Conservation (phyloP, 2,797 vertebrate species). For the Neosilurus hyrtlii region DNA sequence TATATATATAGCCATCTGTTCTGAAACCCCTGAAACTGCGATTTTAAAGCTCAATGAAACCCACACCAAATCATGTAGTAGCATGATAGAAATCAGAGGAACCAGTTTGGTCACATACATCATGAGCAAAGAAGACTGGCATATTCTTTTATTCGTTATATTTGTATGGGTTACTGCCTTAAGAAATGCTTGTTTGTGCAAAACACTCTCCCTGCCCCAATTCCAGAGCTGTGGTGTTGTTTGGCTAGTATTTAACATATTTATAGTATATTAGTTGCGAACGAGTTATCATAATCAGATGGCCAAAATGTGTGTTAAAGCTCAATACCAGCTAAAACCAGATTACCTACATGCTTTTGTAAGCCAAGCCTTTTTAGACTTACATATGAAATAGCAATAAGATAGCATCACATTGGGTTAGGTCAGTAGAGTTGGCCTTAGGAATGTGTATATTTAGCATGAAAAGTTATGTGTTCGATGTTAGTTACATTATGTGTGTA, state of each 20-base stretch:
- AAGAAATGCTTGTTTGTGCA: background rate
- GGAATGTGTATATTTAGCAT: background rate
- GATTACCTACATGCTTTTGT: slow-evolving; percentile 12
- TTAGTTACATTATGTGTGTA: background rate
- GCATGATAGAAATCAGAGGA: background rate
- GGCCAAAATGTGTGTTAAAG: background rate
- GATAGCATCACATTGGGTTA: slow-evolving; percentile 20
- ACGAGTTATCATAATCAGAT: background rate
- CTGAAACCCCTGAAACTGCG: background rate
- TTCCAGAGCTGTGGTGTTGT: background rate
- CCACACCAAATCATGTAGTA: background rate
- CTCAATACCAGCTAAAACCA: background rate
- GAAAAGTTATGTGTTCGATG: background rate
- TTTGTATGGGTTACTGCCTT: background rate
- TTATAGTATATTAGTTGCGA: background rate
- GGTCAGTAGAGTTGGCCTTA: background rate
- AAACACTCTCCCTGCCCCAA: background rate
- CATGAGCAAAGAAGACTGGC: background rate
- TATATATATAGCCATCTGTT: background rate
- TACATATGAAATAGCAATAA: slow-evolving; percentile 25
- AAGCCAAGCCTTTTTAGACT: slow-evolving; percentile 24
- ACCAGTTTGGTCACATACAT: slow-evolving; percentile 25
- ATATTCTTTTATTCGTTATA: background rate
- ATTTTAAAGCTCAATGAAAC: slow-evolving; percentile 4
- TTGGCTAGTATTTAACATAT: background rate